These are phyloP conservation scores for Henricia sp. DNA, from an alignment of 53 echinoderm and acorn worm species.

Conservation along the genomic window DNA sequence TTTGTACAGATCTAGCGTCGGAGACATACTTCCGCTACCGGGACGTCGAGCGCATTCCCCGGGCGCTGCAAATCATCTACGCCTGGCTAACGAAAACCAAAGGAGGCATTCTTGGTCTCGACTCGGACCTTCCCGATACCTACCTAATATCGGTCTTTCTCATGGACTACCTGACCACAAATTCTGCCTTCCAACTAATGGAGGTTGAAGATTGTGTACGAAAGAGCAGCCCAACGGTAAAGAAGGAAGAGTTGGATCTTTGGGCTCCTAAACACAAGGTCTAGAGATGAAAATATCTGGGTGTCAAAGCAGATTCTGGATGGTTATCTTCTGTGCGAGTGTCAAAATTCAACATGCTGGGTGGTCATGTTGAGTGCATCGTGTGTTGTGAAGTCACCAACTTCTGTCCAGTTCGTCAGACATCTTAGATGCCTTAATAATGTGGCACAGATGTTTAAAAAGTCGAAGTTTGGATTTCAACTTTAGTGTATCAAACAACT, in stretches of 20 bases:
- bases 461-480: too few species aligned
- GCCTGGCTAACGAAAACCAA: conserved; percentile 30
- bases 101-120: conserved; percentile 63
- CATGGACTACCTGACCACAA: conserved; percentile 62
- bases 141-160: conserved; percentile 59
- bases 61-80: conserved; percentile 55
- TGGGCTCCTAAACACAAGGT: conserved; percentile 12
- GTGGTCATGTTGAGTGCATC: too few species aligned
- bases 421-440: too few species aligned
- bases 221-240: not conserved
- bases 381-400: too few species aligned
- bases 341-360: too few species aligned
- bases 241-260: not conserved
- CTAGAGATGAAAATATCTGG: not conserved
- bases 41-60: conserved; percentile 60
- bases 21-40: conserved; percentile 65
- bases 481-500: too few species aligned
- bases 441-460: too few species aligned
- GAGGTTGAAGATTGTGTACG: conserved; percentile 43
- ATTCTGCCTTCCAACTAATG: conserved; percentile 48
- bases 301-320: not conserved
- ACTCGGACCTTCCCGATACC: conserved; percentile 62
- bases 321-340: not conserved
- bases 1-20: conserved; percentile 14
- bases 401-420: too few species aligned